A percentile compares a stretch with the other conserved stretches of the same genome.
Conservation (phyloP, 2,888 invertebrate genomes). For the Pyrrhia umbra region DNA sequence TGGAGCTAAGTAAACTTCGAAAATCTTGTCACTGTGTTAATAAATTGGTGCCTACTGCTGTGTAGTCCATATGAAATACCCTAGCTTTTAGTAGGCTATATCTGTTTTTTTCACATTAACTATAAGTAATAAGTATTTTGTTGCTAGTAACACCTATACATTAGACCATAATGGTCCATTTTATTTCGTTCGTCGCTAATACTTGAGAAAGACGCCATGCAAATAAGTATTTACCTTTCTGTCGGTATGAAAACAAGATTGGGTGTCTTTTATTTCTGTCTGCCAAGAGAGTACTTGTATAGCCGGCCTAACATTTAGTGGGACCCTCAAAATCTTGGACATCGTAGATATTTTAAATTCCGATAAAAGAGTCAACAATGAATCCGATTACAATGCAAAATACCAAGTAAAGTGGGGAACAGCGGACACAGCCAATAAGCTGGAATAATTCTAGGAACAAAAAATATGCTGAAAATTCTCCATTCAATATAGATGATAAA, state of each 20-base stretch:
- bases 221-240: background rate
- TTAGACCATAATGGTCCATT: no score
- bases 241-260: background rate
- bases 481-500: conserved; percentile 52
- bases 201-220: background rate
- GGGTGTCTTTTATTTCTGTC: conserved; percentile 27
- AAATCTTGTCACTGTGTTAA: no score
- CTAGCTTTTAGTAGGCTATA: no score
- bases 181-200: no score
- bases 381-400: conserved; percentile 15
- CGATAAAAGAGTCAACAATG: conserved; percentile 22
- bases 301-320: background rate
- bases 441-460: conserved; percentile 42
- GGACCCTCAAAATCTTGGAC: background rate
- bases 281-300: background rate
- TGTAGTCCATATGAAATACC: no score
- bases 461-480: conserved; percentile 34
- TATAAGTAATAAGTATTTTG: no score
- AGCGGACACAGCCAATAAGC: conserved; percentile 31
- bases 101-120: no score
- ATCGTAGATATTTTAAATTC: conserved; percentile 9
- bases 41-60: no score
- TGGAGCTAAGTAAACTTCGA: background rate
- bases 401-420: conserved; percentile 8
- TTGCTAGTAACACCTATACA: no score